Base-by-base conservation (phyloP, 2,888 invertebrate genomes). In the Tholera decimalis region DNA sequence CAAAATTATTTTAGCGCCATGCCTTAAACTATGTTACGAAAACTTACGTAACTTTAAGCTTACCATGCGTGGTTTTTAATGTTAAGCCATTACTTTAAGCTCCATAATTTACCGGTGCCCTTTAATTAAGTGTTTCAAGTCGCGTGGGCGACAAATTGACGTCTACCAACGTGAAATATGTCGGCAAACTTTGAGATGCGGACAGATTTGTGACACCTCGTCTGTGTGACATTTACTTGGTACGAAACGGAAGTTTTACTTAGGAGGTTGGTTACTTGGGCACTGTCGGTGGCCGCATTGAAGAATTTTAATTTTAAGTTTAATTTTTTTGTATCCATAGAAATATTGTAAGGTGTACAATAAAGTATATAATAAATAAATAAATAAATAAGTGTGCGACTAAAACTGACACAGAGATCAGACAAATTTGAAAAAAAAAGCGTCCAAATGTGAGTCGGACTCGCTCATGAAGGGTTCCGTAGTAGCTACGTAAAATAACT, bases 41-140 rank as follows among this genome's bases (percentile, higher is more conserved):
- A 50, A 50, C 33, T 39, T 51, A 5, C 33, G 15, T 5, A 20
- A 59, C 26, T 33, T 59, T 43, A 39, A 39, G 28, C 39, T n/a
- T 11, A 30, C 26, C 35, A 28, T 18, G 39, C 49, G 50, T 59
- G 43, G 51, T 43, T 50, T 15, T 55, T 47, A 18, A 22, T 22
- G 11, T 18, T 15, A 22, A 22, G 28, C 37, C n/a, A 54, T 22
- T 35, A n/a, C 7, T 11, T 18, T 26, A 35, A 28, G n/a, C 30
- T 18, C 58, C 11, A 51, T 63, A 63, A 50, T 44, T 50, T 44
- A 58, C 50, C 9, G n/a, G 33, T 26, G 43, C n/a, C n/a, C 57
- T 35, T 62, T 55, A 62, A 62, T 62, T 55, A 62, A 62, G 55
- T 55, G 30, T 49, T 47, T 30, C 24, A 41, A 24, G 20, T 47